Conservation (phyloP, 30 jellyfish, hydroid and myxozoan species). For the Turritopsis rubra region DNA sequence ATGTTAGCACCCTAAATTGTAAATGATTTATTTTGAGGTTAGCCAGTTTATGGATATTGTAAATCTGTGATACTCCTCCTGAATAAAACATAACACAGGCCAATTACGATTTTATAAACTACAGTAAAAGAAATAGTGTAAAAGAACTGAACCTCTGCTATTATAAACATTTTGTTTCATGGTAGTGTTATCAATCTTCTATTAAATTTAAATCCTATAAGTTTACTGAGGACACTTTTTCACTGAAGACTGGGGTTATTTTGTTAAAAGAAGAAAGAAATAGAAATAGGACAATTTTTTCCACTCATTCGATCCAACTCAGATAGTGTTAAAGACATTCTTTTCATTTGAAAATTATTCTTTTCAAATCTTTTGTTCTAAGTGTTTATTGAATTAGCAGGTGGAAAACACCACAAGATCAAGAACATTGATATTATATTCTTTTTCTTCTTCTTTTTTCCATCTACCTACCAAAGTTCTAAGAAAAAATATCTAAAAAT, state of each 20-base stretch:
- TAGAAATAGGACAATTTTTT: too few species aligned
- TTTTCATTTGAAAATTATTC: not conserved
- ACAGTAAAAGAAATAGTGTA: not conserved
- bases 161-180: too few species aligned
- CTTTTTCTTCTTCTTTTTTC: not conserved
- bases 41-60: not conserved
- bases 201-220: too few species aligned
- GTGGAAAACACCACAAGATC: not conserved
- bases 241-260: too few species aligned
- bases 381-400: not conserved
- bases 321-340: not conserved
- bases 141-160: too few species aligned
- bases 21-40: not conserved
- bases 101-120: not conserved
- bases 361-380: not conserved
- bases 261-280: too few species aligned
- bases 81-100: too few species aligned
- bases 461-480: not conserved
- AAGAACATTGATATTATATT: not conserved
- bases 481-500: too few species aligned
- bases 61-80: not conserved
- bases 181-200: too few species aligned
- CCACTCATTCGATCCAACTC: not conserved
- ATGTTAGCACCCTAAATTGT: not conserved
- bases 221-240: too few species aligned